Evolutionary conservation across 2,797 vertebrate species (phyloP), one percentile per base, ranked within the genome.

Genomic region (Novumbra hubbsi): DNA sequence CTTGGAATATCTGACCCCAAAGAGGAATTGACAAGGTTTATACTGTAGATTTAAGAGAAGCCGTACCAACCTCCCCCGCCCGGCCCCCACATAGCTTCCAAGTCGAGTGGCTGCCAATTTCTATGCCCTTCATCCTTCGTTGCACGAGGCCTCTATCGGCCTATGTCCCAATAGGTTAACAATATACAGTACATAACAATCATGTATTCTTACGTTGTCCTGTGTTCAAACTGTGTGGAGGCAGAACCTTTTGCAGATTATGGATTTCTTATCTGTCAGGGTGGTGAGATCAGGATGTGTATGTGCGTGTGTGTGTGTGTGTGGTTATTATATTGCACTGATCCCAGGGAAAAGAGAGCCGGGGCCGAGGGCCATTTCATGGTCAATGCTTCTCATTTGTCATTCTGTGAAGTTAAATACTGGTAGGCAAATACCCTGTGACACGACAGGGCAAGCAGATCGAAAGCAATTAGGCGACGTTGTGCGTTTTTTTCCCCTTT

Each of bases 341-440:
- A 21, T 24, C 7, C 50, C 0, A 28, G 50, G 16, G 11, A 17
- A 27, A 68, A 2, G 9, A 27, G 27, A 9, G 6, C 27, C 45
- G 52, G 41, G 41, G 30, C 84, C 78, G 72, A 69, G 88, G 85
- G 89, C 85, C 88, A 90, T 93, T 94, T 92, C 90, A 91, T 55
- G 84, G 84, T 92, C 83, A 77, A 83, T 86, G 91, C 81, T 87
- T 85, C 90, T 92, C 90, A 90, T 94, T 93, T 92, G 90, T 94
- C 90, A 93, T 91, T 88, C 80, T 88, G 89, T 82, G 60, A 87
- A 63, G 76, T 92, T 94, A 92, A 92, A 92, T 90, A 91, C 87
- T 90, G 72, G 82, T 89, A 88, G 88, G 92, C 88, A 92, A 92
- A 92, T 86, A 85, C 83, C 80, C 74, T 74, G 85, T 85, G 90